A percentile compares a stretch with the other conserved stretches of the same genome.
Conservation (phyloP, 2,888 invertebrate species). For the Andrena bucephala region DNA sequence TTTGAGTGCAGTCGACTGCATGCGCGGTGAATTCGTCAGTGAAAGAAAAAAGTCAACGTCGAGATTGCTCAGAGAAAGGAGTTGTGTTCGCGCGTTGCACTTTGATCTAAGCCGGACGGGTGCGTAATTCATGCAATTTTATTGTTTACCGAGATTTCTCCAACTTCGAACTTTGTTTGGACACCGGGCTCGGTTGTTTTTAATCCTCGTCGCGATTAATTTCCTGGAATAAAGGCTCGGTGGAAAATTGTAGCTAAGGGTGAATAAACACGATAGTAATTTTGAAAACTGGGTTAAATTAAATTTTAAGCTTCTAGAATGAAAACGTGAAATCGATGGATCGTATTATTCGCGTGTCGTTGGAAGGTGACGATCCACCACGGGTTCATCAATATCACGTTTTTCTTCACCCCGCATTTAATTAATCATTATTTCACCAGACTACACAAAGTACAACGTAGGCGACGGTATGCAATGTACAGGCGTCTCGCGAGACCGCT, state of each 20-base stretch:
- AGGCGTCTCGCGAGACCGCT: conserved; percentile 22
- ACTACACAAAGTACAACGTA: not conserved
- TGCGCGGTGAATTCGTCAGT: not conserved
- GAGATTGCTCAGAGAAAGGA: conserved; percentile 40
- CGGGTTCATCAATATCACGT: conserved; percentile 32
- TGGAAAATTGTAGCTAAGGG: not conserved
- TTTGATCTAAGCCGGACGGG: conserved; percentile 44
- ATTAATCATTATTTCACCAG: conserved; percentile 35
- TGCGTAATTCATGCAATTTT: conserved; percentile 27
- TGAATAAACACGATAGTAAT: too few species aligned
- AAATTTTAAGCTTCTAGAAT: too few species aligned
- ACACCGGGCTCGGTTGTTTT: not conserved
- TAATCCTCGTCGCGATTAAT: conserved; percentile 44
- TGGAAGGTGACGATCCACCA: conserved; percentile 16
- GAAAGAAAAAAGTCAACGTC: not conserved
- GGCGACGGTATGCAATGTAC: conserved; percentile 7
- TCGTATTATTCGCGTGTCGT: conserved; percentile 10
- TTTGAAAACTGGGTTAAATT: too few species aligned
- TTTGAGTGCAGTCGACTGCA: not conserved
- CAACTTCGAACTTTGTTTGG: conserved; percentile 38
- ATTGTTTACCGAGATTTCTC: conserved; percentile 46
- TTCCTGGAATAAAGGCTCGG: not conserved
- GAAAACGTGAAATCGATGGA: not conserved
- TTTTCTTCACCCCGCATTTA: conserved; percentile 41
- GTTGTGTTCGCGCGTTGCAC: conserved; percentile 23